Evolutionary conservation across 2,888 invertebrate species (phyloP).

Genomic region (Drosophila setosimentum): DNA sequence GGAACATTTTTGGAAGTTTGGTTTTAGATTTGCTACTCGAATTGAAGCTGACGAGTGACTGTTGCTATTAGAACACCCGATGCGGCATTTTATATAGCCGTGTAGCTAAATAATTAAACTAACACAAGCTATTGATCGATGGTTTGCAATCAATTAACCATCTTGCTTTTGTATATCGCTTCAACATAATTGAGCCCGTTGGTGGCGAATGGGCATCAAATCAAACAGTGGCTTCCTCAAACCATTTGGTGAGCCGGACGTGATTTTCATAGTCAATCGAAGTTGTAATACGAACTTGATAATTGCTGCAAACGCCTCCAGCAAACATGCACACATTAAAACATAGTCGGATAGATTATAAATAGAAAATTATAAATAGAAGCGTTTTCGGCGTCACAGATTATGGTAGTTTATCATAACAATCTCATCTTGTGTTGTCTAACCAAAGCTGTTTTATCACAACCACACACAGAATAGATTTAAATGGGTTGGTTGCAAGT

Average conservation of each 20-base stretch:
- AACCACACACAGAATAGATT: background rate
- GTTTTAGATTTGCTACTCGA: conserved; percentile 28
- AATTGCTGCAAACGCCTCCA: background rate
- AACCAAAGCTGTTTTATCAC: background rate
- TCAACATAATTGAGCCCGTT: background rate
- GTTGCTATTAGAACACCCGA: conserved; percentile 49
- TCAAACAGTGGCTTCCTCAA: background rate
- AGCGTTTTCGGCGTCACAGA: background rate
- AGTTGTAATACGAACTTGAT: background rate
- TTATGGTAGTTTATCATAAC: background rate
- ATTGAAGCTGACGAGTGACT: conserved; percentile 56
- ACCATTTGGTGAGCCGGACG: background rate
- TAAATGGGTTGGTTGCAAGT: fast-evolving
- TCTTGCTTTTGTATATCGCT: background rate
- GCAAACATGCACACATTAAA: background rate
- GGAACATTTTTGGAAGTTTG: background rate
- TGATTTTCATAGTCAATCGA: background rate
- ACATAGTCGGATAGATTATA: background rate
- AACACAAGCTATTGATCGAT: conserved; percentile 5
- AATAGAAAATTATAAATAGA: background rate
- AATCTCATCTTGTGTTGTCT: background rate
- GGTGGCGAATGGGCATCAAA: background rate
- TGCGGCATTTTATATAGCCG: conserved; percentile 54
- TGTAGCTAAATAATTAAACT: conserved; percentile 15
- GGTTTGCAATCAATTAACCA: background rate